phyloP scores from a whole-genome alignment of 2,888 invertebrate genomes.

The Nemurella pictetii region DNA sequence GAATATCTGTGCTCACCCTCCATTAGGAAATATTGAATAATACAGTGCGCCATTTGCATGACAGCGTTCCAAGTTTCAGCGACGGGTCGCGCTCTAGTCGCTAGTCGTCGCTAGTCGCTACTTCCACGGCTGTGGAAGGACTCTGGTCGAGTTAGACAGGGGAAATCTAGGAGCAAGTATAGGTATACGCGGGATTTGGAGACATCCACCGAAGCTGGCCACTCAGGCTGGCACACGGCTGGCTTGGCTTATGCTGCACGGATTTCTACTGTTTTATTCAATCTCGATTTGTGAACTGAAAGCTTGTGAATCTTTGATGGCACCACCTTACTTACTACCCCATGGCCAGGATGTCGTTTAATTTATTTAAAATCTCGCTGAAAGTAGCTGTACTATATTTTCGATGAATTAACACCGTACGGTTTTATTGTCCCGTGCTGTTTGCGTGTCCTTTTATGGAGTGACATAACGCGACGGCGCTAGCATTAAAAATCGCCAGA shows the following conservation, averaged over 20 bases:
- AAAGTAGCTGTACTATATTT: not conserved
- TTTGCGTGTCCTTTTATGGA: not conserved
- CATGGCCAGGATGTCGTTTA: not conserved
- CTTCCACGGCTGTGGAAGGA: no score
- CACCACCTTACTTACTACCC: no score
- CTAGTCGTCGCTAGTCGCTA: no score
- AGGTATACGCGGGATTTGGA: no score
- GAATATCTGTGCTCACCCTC: not conserved
- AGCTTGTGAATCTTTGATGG: not conserved
- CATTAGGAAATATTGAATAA: constrained; percentile 25
- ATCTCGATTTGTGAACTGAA: not conserved
- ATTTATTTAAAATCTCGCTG: not conserved
- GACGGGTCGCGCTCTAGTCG: not conserved
- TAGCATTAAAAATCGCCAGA: not conserved
- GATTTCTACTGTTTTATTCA: not conserved
- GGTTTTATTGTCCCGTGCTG: not conserved
- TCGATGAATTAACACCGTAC: not conserved
- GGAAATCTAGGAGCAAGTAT: no score
- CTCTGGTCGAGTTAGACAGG: no score
- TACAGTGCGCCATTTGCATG: constrained; percentile 5
- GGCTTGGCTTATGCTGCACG: not conserved
- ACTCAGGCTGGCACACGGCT: not conserved
- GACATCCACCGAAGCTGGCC: not conserved
- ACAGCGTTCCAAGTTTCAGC: not conserved
- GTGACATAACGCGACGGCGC: not conserved